Evolutionary conservation across 2,888 invertebrate genomes (phyloP).

Genomic region (Cheilosia impressa): DNA sequence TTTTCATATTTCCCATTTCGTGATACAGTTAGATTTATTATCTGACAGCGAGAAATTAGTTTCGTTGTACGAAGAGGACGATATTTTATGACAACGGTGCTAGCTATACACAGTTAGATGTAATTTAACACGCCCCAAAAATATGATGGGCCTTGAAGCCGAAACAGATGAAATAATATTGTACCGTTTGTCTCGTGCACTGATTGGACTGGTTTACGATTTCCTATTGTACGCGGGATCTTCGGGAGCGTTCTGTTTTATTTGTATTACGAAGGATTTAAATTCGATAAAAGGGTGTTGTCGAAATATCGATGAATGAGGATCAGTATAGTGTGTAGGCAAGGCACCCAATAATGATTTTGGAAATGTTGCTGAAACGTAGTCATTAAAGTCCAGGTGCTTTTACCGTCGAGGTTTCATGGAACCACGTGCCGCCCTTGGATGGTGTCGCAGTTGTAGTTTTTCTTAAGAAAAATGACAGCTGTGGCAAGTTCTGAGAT

Average conservation of each 20-base stretch:
- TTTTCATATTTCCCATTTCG: constrained; percentile 53
- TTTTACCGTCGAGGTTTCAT: not conserved
- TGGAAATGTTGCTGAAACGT: constrained; percentile 27
- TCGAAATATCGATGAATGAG: constrained; percentile 33
- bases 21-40: constrained; percentile 70
- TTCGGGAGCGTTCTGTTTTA: constrained; percentile 15
- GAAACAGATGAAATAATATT: constrained; percentile 49
- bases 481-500: too few relatives aligned
- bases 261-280: constrained; percentile 49
- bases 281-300: constrained; percentile 67
- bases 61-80: constrained; percentile 54
- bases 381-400: constrained; percentile 65
- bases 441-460: not conserved
- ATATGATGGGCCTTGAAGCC: constrained; percentile 52
- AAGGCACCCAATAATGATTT: constrained; percentile 20
- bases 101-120: constrained; percentile 76
- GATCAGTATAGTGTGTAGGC: constrained; percentile 2
- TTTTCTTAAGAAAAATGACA: not conserved
- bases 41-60: constrained; percentile 57
- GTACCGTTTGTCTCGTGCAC: constrained; percentile 53
- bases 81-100: constrained; percentile 30
- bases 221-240: constrained; percentile 17
- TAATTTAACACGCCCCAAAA: constrained; percentile 79
- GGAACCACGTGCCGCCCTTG: constrained; percentile 31
- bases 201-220: constrained; percentile 52